A percentile compares a stretch with the other conserved stretches of the same genome.
These are phyloP conservation scores for Eonycteris spelaea DNA, from an alignment of 2,113 vertebrate genomes.

Conservation along the genomic window DNA sequence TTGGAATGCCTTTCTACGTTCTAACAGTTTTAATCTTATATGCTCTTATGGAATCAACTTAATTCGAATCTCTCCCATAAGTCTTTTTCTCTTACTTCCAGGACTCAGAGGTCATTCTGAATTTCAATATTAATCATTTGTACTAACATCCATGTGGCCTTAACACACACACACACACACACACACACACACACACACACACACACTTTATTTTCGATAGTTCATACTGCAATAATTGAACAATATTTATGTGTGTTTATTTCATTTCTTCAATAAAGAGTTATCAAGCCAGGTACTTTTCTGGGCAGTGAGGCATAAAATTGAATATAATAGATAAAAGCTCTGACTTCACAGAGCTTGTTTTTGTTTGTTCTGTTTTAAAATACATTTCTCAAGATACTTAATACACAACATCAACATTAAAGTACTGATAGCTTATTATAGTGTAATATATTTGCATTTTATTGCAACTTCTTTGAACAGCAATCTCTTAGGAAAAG, in stretches of 20 bases:
- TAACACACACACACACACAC: neutral
- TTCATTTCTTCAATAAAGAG: neutral
- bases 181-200: too few relatives aligned
- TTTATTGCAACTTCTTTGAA: neutral
- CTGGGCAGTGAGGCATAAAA: neutral
- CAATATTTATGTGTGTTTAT: neutral
- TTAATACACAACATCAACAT: neutral
- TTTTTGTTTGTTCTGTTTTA: conserved; percentile 4
- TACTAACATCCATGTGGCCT: neutral
- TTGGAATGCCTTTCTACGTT: neutral
- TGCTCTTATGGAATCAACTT: neutral
- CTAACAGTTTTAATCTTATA: neutral
- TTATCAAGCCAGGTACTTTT: neutral
- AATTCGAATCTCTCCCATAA: neutral
- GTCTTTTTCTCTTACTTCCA: neutral
- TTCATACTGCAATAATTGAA: neutral
- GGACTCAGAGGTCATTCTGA: neutral
- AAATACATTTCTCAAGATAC: neutral
- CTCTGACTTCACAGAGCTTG: neutral
- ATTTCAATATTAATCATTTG: neutral
- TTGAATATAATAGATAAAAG: neutral
- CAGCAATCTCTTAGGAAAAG: neutral
- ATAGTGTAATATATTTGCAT: neutral
- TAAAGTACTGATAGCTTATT: neutral
- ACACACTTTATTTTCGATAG: neutral